Conservation (phyloP, 1,140 invertebrate species). For the Ctenoplectra terminalis region DNA sequence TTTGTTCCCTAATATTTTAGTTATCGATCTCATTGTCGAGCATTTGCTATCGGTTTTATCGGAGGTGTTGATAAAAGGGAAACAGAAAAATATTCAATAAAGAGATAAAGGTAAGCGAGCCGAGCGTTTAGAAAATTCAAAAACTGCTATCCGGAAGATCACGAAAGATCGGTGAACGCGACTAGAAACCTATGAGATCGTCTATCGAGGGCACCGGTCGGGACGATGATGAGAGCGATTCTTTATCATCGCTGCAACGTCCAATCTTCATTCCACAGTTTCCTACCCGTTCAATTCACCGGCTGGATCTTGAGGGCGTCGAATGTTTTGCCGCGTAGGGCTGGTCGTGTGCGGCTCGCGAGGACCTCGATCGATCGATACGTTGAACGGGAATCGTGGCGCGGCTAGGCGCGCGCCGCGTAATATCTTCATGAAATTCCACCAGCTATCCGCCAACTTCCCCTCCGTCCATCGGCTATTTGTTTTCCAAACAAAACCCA, state of each 20-base stretch:
- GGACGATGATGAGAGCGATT: conserved; percentile 1
- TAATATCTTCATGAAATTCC: conserved; percentile 36
- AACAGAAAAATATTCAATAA: no score
- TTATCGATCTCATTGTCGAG: no score
- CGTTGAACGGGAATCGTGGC: neutral
- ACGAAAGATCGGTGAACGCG: neutral
- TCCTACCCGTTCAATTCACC: neutral
- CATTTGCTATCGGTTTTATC: no score
- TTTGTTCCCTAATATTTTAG: no score
- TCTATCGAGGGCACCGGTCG: neutral
- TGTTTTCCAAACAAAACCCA: conserved; percentile 32
- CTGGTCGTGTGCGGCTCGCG: neutral
- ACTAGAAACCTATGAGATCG: no score
- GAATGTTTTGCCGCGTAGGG: neutral
- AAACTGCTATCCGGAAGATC: neutral
- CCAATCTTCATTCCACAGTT: neutral
- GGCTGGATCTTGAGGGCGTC: neutral
- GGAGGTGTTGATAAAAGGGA: no score
- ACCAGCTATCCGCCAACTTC: neutral
- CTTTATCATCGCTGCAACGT: neutral
- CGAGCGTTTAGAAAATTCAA: neutral
- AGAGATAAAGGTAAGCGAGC: no score
- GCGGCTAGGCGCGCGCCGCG: neutral
- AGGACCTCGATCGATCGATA: conserved; percentile 11
- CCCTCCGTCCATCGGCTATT: neutral